These are phyloP conservation scores for Scaptomyza flava DNA, from an alignment of 2,888 invertebrate species.

Conservation along the genomic window DNA sequence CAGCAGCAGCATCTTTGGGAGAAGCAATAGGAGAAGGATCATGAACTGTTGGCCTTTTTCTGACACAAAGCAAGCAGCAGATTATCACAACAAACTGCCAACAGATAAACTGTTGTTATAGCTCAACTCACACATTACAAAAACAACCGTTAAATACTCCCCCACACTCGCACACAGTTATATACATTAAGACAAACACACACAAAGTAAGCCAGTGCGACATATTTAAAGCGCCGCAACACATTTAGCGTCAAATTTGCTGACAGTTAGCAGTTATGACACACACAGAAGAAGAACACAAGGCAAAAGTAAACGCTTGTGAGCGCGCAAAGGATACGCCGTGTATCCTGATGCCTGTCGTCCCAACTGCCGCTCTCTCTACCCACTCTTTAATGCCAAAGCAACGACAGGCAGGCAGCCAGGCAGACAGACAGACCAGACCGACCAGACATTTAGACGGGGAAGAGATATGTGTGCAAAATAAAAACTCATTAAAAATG, in stretches of 20 bases:
- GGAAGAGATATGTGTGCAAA: constrained; percentile 53
- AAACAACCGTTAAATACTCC: constrained; percentile 37
- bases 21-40: constrained; percentile 15
- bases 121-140: constrained; percentile 44
- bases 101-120: constrained; percentile 57
- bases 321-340: constrained; percentile 44
- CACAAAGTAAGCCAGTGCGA: constrained; percentile 45
- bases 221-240: constrained; percentile 66
- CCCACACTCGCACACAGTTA: constrained; percentile 6
- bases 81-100: constrained; percentile 55
- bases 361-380: neutral
- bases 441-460: constrained; percentile 43
- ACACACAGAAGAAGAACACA: constrained; percentile 42
- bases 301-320: constrained; percentile 56
- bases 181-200: constrained; percentile 24
- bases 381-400: neutral
- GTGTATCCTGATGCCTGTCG: constrained; percentile 30
- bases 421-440: constrained; percentile 6
- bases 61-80: constrained; percentile 30
- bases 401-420: constrained; percentile 20
- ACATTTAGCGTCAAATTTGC: constrained; percentile 73
- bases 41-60: constrained; percentile 36
- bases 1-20: neutral
- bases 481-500: constrained; percentile 76
- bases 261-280: constrained; percentile 67